Conservation (phyloP, 1,140 invertebrate species). For the Thaumatotibia leucotreta region DNA sequence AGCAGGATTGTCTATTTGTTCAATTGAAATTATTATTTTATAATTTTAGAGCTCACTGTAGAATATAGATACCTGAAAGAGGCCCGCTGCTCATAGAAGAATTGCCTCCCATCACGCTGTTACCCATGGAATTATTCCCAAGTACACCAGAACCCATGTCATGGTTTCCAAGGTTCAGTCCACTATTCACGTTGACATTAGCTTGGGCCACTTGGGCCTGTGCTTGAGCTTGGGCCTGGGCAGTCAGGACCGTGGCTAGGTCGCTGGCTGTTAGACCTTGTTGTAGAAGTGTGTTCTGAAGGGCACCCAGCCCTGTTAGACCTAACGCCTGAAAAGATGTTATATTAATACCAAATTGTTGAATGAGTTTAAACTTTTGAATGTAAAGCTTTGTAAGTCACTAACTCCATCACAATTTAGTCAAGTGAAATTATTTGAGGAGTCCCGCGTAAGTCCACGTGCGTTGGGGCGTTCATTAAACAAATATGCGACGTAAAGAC, state of each 20-base stretch:
- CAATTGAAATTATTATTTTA: too few species aligned
- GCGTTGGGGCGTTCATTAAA: too few species aligned
- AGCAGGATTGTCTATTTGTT: too few species aligned
- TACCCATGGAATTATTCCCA: slow-evolving; percentile 35
- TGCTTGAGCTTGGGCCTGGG: slow-evolving; percentile 52
- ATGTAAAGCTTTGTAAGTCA: too few species aligned
- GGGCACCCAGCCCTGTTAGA: slow-evolving; percentile 71
- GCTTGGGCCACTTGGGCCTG: slow-evolving; percentile 36
- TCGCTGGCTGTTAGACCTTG: slow-evolving; percentile 68
- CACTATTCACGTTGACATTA: slow-evolving; percentile 36
- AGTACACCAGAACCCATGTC: slow-evolving; percentile 40
- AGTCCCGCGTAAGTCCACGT: too few species aligned
- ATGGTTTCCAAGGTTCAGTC: slow-evolving; percentile 32
- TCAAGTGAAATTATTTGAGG: too few species aligned
- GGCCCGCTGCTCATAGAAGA: slow-evolving; percentile 49
- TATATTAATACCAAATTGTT: background rate
- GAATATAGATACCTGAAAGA: slow-evolving; percentile 47
- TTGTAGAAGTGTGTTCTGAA: slow-evolving; percentile 76
- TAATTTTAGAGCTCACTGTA: too few species aligned
- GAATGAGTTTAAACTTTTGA: background rate
- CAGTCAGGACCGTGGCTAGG: slow-evolving; percentile 53
- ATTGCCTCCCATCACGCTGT: slow-evolving; percentile 45
- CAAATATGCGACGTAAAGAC: too few species aligned
- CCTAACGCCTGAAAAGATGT: slow-evolving; percentile 54
- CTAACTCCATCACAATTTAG: too few species aligned